Percentiles rank a stretch among this genome's conserved stretches.
These are phyloP conservation scores for Drosophila pullipes DNA, from an alignment of 2,888 invertebrate species.

Conservation along the genomic window DNA sequence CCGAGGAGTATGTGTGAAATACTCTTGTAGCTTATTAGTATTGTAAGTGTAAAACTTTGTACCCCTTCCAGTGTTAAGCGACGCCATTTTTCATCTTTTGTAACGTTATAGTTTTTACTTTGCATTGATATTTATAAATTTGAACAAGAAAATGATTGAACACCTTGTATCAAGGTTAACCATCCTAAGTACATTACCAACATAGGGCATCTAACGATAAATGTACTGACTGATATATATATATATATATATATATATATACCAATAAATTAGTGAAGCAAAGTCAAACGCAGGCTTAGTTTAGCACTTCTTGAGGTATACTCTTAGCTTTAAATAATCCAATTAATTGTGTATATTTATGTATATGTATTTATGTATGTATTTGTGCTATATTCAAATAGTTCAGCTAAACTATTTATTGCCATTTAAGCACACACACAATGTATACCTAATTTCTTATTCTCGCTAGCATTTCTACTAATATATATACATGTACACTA, in stretches of 20 bases:
- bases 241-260: neutral
- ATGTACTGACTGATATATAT: conserved; percentile 53
- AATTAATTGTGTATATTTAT: conserved; percentile 46
- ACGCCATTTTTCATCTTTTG: conserved; percentile 71
- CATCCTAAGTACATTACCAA: conserved; percentile 59
- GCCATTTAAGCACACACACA: conserved; percentile 73
- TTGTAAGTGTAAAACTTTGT: conserved; percentile 45
- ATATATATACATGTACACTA: conserved; percentile 2
- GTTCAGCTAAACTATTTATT: conserved; percentile 56
- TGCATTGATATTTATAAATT: conserved; percentile 43
- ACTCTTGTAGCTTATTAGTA: conserved; percentile 43
- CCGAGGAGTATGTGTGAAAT: conserved; percentile 93
- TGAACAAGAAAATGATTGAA: conserved; percentile 46
- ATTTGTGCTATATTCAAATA: conserved; percentile 78
- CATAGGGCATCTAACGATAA: conserved; percentile 16
- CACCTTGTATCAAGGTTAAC: conserved; percentile 85
- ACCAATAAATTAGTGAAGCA: conserved; percentile 23
- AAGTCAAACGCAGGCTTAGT: conserved; percentile 21
- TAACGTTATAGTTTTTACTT: conserved; percentile 51
- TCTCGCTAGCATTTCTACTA: conserved; percentile 34
- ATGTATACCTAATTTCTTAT: conserved; percentile 37
- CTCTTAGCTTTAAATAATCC: conserved; percentile 21
- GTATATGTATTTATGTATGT: conserved; percentile 52
- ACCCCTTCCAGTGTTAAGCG: conserved; percentile 52
- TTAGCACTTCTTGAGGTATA: conserved; percentile 14